These are phyloP conservation scores for Agrilus planipennis DNA, from an alignment of 1,140 invertebrate genomes.

Conservation along the genomic window DNA sequence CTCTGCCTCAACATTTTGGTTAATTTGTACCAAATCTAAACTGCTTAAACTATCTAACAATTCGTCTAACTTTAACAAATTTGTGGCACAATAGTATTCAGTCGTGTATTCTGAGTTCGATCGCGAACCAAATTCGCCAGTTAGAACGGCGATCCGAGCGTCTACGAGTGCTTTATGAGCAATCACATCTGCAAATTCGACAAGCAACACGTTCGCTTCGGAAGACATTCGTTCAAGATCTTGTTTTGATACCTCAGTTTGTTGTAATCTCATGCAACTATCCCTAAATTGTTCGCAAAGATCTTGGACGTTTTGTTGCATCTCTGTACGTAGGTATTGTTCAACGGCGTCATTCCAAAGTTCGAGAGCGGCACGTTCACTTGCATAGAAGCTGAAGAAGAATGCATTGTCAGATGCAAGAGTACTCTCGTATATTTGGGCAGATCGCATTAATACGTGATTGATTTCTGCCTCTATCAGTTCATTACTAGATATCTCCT, in stretches of 20 bases:
- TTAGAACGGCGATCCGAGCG: conserved; percentile 50
- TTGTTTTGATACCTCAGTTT: conserved; percentile 31
- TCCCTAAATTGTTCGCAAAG: conserved; percentile 52
- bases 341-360: conserved; percentile 58
- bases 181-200: conserved; percentile 59
- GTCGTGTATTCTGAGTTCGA: conserved; percentile 3
- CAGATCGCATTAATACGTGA: conserved; percentile 53
- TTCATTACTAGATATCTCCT: conserved; percentile 57
- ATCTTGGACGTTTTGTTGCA: conserved; percentile 53
- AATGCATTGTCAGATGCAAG: conserved; percentile 33
- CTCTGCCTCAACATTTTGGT: conserved; percentile 28
- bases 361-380: conserved; percentile 50
- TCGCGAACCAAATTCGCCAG: conserved; percentile 30
- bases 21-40: conserved; percentile 20
- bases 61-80: conserved; percentile 17
- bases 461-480: conserved; percentile 60
- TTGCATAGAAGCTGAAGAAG: conserved; percentile 44
- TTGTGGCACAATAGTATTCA: conserved; percentile 4
- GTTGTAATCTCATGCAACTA: conserved; percentile 36
- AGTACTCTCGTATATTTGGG: conserved; percentile 35
- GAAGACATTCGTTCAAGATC: conserved; percentile 38
- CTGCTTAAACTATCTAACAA: conserved; percentile 19
- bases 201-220: conserved; percentile 42
- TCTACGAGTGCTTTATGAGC: conserved; percentile 66
- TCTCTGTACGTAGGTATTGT: conserved; percentile 50